Percentiles rank a stretch among this genome's conserved stretches.
Conservation (phyloP, 1,140 invertebrate species). For the Rhopalosiphum padi region DNA sequence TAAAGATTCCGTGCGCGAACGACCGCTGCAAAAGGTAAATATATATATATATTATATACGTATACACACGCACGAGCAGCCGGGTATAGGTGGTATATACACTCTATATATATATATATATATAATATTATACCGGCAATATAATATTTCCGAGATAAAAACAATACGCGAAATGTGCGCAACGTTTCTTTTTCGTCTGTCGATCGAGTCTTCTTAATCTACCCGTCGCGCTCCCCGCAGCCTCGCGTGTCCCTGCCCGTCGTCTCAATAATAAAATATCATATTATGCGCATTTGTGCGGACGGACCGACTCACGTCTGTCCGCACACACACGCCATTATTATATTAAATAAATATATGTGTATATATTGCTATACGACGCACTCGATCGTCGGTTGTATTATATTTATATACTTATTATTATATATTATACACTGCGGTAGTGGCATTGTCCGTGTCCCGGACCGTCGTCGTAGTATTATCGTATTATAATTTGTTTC, state of each 20-base stretch:
- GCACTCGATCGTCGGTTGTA: not conserved
- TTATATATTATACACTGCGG: not conserved
- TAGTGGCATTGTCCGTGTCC: not conserved
- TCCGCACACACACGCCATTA: not conserved
- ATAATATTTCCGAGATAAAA: conserved; percentile 6
- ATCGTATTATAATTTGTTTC: not conserved
- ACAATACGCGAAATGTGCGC: not conserved
- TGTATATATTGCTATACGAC: not conserved
- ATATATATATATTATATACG: not conserved
- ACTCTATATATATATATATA: not conserved
- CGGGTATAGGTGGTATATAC: not conserved
- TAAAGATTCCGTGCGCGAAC: conserved; percentile 32
- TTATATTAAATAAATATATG: not conserved
- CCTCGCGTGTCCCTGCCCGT: not conserved
- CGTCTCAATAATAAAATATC: conserved; percentile 3
- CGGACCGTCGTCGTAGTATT: not conserved
- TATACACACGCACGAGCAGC: not conserved
- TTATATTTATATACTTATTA: not conserved
- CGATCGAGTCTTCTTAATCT: not conserved
- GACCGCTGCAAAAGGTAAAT: not conserved
- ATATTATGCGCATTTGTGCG: not conserved
- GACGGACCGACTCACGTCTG: not conserved
- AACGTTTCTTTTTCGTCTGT: not conserved
- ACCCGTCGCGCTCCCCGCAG: not conserved
- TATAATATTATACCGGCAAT: not conserved